These are phyloP conservation scores for Drosophila auraria DNA, from an alignment of 1,140 invertebrate species.

Conservation along the genomic window DNA sequence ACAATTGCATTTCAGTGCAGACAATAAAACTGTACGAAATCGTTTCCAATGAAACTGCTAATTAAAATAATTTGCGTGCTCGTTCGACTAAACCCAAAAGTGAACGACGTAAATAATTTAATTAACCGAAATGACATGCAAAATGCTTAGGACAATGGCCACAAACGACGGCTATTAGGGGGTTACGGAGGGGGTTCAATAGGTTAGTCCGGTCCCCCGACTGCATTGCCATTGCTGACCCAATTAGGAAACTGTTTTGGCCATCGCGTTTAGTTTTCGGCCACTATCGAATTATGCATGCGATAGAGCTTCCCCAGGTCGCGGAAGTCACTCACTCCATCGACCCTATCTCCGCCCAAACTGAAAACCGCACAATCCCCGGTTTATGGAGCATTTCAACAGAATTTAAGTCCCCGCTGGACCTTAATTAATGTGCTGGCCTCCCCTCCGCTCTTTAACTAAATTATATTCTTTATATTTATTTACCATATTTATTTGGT, in stretches of 20 bases:
- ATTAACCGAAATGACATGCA: conserved; percentile 74
- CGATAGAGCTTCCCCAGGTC: conserved; percentile 20
- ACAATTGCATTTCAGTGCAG: conserved; percentile 6
- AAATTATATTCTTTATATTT: conserved; percentile 8
- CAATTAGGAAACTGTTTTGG: conserved; percentile 67
- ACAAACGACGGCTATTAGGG: conserved; percentile 23
- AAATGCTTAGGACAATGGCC: conserved; percentile 48
- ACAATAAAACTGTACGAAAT: conserved; percentile 33
- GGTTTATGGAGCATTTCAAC: conserved; percentile 18
- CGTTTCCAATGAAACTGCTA: conserved; percentile 61
- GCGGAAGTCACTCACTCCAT: conserved; percentile 20
- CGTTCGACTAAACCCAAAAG: conserved; percentile 38
- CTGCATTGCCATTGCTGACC: conserved; percentile 58
- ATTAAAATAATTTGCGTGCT: conserved; percentile 67
- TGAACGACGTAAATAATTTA: conserved; percentile 70
- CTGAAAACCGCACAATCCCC: conserved; percentile 16
- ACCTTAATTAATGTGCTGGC: conserved; percentile 42
- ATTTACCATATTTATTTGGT: conserved; percentile 45
- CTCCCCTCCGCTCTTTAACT: background rate
- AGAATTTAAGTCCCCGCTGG: conserved; percentile 27
- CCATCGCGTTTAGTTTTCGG: conserved; percentile 35
- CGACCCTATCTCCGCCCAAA: conserved; percentile 2
- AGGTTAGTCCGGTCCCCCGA: conserved; percentile 17
- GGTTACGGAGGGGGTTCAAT: background rate
- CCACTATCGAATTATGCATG: conserved; percentile 48